These are phyloP conservation scores for Ametastegia equiseti DNA, from an alignment of 2,888 invertebrate genomes.

Conservation along the genomic window DNA sequence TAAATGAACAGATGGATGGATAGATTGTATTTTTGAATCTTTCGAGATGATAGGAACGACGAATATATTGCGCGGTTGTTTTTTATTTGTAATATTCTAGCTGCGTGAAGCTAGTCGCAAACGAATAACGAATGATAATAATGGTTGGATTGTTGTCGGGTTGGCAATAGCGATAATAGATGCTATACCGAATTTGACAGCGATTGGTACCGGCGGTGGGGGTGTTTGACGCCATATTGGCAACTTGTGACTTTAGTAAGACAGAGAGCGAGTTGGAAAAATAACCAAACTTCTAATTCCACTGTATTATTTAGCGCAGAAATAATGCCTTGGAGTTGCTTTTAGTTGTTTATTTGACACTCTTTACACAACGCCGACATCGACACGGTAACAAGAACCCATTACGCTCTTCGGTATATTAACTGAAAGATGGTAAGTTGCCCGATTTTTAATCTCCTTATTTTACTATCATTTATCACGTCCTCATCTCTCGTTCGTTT, in stretches of 20 bases:
- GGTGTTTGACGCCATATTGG: constrained; percentile 72
- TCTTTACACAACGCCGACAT: not conserved
- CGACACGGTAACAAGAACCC: not conserved
- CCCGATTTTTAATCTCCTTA: not conserved
- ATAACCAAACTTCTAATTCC: constrained; percentile 66
- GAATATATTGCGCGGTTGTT: too few relatives aligned
- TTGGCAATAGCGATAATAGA: not conserved
- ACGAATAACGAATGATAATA: not conserved
- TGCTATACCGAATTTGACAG: constrained; percentile 56
- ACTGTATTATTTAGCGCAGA: constrained; percentile 54
- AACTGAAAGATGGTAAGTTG: constrained; percentile 3
- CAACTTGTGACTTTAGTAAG: constrained; percentile 73
- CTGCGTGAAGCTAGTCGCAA: too few relatives aligned
- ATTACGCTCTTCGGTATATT: not conserved
- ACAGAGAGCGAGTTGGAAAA: constrained; percentile 62
- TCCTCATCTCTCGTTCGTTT: too few relatives aligned
- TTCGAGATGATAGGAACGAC: too few relatives aligned
- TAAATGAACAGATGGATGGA: too few relatives aligned
- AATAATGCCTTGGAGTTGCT: constrained; percentile 67
- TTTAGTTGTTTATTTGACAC: constrained; percentile 55
- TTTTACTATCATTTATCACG: too few relatives aligned
- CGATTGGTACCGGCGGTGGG: constrained; percentile 54
- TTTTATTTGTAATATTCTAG: too few relatives aligned
- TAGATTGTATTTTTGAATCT: too few relatives aligned
- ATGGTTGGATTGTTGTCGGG: not conserved